Conservation (phyloP, 2,888 invertebrate species). For the Mimumesa dahlbomi region DNA sequence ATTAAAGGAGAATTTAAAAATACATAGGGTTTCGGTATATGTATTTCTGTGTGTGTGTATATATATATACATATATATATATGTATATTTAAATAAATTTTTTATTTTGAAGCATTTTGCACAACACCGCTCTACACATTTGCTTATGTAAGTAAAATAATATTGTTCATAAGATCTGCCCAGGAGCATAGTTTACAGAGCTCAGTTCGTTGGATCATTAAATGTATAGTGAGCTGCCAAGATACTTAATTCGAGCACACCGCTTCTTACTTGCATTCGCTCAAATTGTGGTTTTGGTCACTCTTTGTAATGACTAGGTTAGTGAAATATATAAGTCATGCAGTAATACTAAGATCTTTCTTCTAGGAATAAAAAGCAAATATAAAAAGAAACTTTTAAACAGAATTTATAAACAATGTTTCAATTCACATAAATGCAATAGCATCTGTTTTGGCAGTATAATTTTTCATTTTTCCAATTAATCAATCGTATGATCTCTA, state of each 20-base stretch:
- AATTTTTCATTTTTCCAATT: slow-evolving; percentile 64
- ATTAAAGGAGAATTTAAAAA: slow-evolving; percentile 4
- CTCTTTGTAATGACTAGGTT: slow-evolving; percentile 74
- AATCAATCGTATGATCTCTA: slow-evolving; percentile 39
- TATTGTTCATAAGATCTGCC: slow-evolving; percentile 42
- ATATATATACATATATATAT: slow-evolving; percentile 8
- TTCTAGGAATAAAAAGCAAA: slow-evolving; percentile 64
- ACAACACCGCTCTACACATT: slow-evolving; percentile 74
- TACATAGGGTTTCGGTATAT: background rate
- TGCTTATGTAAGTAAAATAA: slow-evolving; percentile 71
- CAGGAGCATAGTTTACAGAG: slow-evolving; percentile 30
- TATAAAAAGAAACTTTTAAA: slow-evolving; percentile 65
- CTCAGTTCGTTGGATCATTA: slow-evolving; percentile 40
- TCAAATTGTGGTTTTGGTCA: slow-evolving; percentile 49
- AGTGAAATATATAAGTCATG: slow-evolving; percentile 71
- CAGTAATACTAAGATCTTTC: slow-evolving; percentile 63
- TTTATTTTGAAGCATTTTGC: slow-evolving; percentile 76
- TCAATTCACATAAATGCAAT: slow-evolving; percentile 74
- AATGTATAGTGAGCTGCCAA: slow-evolving; percentile 49
- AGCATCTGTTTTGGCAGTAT: slow-evolving; percentile 78
- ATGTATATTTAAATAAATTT: slow-evolving; percentile 50
- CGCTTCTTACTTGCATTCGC: slow-evolving; percentile 11
- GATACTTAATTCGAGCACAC: slow-evolving; percentile 24
- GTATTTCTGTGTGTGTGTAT: background rate
- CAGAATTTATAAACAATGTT: slow-evolving; percentile 59